Evolutionary conservation across 2,888 invertebrate species (phyloP).

Genomic region (Drosophila prolongata): DNA sequence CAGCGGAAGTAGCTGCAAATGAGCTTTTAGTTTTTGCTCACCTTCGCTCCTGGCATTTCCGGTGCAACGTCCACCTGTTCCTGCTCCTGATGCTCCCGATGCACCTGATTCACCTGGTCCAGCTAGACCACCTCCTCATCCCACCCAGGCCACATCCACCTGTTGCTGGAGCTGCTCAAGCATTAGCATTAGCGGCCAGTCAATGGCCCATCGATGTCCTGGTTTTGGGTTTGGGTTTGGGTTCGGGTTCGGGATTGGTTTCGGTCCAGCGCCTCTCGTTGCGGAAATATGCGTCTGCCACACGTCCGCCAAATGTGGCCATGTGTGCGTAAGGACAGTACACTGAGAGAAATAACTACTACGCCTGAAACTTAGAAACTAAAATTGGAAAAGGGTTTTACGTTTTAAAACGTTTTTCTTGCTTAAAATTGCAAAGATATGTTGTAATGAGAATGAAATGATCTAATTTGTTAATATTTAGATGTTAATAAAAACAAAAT

Average conservation of each 20-base stretch:
- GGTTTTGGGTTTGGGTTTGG: background rate
- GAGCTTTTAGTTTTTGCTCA: slow-evolving; percentile 83
- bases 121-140: background rate
- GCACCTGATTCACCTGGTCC: background rate
- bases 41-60: slow-evolving; percentile 49
- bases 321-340: slow-evolving; percentile 2
- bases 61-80: slow-evolving; percentile 1
- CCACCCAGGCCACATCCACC: slow-evolving; percentile 17
- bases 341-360: background rate
- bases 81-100: background rate
- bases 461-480: too few species aligned
- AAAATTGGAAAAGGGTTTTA: too few species aligned
- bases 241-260: slow-evolving; percentile 6
- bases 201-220: slow-evolving; percentile 29
- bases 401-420: too few species aligned
- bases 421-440: too few species aligned
- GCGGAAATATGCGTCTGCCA: slow-evolving; percentile 75
- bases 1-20: slow-evolving; percentile 83
- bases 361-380: too few species aligned
- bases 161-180: slow-evolving; percentile 42
- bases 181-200: slow-evolving; percentile 42
- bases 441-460: too few species aligned
- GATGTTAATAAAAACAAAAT: too few species aligned
- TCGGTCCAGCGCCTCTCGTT: slow-evolving; percentile 27
- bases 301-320: slow-evolving; percentile 27